Evolutionary conservation across 2,888 invertebrate genomes (phyloP).

Genomic region (Rotaria magnacalcarata): DNA sequence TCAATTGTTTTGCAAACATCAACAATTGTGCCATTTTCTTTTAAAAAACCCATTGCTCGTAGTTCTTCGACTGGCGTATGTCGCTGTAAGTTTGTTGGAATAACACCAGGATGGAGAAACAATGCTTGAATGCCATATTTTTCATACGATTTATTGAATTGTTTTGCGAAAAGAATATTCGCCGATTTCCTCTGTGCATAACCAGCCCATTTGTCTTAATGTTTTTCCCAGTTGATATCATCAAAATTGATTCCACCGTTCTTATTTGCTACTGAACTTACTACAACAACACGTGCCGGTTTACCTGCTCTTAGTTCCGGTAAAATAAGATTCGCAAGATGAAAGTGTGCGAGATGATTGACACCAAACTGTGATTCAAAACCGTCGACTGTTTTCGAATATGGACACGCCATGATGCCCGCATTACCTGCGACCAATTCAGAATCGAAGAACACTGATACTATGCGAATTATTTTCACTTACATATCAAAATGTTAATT

Average conservation of each 20-base stretch:
- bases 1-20: slow-evolving; percentile 12
- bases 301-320: background rate
- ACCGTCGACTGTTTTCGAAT: slow-evolving; percentile 47
- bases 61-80: background rate
- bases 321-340: background rate
- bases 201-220: background rate
- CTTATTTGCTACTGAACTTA: background rate
- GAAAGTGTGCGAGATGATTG: slow-evolving; percentile 48
- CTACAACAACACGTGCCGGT: background rate
- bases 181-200: slow-evolving; percentile 29
- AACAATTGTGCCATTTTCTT: background rate
- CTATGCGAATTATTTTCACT: no score
- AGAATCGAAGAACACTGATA: no score
- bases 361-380: slow-evolving; percentile 48
- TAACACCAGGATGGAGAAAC: slow-evolving; percentile 3
- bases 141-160: slow-evolving; percentile 5
- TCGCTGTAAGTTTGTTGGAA: background rate
- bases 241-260: background rate
- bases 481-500: slow-evolving; percentile 33
- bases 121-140: background rate
- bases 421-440: no score
- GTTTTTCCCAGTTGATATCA: slow-evolving; percentile 19
- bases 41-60: background rate
- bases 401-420: background rate
- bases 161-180: slow-evolving; percentile 17